Conservation (phyloP, 2,797 vertebrate species). For the Muscicapa comitata region DNA sequence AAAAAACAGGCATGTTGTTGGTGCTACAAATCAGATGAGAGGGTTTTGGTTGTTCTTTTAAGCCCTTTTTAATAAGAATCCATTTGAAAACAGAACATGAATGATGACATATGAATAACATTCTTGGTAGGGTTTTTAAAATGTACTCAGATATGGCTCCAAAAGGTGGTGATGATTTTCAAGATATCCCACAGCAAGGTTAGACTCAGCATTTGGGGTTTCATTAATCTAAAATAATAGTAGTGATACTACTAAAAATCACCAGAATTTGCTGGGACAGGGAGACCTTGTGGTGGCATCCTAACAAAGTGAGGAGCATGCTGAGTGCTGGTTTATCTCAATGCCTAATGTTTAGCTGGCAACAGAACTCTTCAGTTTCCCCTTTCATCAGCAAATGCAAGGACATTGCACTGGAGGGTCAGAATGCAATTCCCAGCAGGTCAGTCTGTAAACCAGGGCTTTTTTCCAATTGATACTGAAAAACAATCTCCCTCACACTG, state of each 20-base stretch:
- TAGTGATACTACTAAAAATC: background rate
- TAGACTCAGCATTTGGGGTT: background rate
- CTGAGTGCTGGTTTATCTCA: accelerated
- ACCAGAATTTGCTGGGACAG: background rate
- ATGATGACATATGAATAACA: background rate
- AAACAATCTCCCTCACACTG: background rate
- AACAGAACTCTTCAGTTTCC: background rate
- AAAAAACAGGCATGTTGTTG: background rate
- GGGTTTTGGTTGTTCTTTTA: accelerated
- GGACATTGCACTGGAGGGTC: background rate
- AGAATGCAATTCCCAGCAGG: background rate
- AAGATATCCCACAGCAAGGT: background rate
- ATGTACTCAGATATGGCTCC: background rate
- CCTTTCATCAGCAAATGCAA: background rate
- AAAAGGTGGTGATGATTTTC: background rate
- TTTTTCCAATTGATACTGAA: background rate
- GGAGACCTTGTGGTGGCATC: background rate
- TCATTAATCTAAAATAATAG: background rate
- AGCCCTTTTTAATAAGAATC: background rate
- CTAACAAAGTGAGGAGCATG: background rate
- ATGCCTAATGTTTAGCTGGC: background rate
- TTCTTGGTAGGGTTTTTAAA: background rate
- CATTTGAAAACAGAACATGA: background rate
- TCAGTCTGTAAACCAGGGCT: background rate
- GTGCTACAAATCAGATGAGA: background rate